These are phyloP conservation scores for Burhinus bistriatus DNA, from an alignment of 2,113 vertebrate species.

Conservation along the genomic window DNA sequence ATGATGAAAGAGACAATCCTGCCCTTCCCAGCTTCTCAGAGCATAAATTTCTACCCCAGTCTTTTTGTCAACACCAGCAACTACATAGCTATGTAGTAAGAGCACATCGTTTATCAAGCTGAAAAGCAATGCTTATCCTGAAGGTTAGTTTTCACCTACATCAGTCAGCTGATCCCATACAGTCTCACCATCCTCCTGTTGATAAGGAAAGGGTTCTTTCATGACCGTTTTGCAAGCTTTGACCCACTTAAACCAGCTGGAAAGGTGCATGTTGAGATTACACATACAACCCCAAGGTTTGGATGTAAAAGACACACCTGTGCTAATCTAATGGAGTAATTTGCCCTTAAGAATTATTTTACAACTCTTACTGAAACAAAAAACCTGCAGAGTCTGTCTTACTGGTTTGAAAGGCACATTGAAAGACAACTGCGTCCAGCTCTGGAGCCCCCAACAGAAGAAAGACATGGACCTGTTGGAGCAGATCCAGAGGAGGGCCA, in stretches of 20 bases:
- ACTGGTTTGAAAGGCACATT: background rate
- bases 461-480: background rate
- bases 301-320: background rate
- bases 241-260: background rate
- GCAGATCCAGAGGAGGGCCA: background rate
- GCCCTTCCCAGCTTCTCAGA: background rate
- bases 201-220: background rate
- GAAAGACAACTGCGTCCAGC: background rate
- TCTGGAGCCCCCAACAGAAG: background rate
- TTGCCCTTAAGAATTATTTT: background rate
- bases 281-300: background rate
- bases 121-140: background rate
- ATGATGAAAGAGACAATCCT: background rate
- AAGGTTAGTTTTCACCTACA: background rate
- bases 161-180: background rate
- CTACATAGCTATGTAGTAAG: background rate
- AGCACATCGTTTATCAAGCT: background rate
- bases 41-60: background rate
- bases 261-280: background rate
- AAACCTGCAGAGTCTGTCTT: background rate
- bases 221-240: background rate
- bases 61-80: background rate
- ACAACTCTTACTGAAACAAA: background rate
- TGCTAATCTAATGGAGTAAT: background rate
- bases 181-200: background rate